Evolutionary conservation across 2,888 invertebrate genomes (phyloP), one percentile per base, ranked within the genome.

Genomic region (Venusia cambrica): DNA sequence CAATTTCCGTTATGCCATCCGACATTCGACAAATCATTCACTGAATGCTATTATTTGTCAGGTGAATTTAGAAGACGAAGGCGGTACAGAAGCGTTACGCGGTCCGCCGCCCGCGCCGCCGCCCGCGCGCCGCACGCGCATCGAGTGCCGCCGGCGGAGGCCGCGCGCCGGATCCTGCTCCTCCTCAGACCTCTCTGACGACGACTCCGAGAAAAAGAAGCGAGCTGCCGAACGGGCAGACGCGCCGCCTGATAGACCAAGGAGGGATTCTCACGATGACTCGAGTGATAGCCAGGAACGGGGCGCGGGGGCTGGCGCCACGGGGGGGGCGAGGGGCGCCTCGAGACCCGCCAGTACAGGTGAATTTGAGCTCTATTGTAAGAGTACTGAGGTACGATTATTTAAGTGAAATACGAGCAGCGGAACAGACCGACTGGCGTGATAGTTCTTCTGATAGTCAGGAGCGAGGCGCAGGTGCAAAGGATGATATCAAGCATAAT

Each of bases 121-220:
- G 36, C 72, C 74, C 46, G 80, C 63, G 33, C 69, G 75, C 19
- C 71, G 74, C 7, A 72, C 73, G 48, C 73, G 81, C 5, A 54
- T 77, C 48, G 79, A 78, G 42, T 73, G 79, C 37, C 68, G 83
- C 16, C 73, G 77, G 11, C 69, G 83, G 1, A 72, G 79, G 3
- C 70, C 79, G 25, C 71, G 84, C 31, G 80, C 83, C 48, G 94
- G 96, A 3, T 97, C 97, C 30, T 97, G 97, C 67, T 97, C 97
- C 55, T 97, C 97, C 29, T 97, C 97, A 0, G 97, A 98, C 73
- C 94, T 97, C 3, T 97, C 97, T 39, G 97, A 97, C 71, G 95
- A 96, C 70, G 95, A 95, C 64, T 94, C 94, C 29, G 95, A 95
- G 64, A 90, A 94, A 45, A 95, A 95, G 69, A 94, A 95, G 66